Evolutionary conservation across 2,113 vertebrate genomes (phyloP).

Genomic region (Mesitornis unicolor): DNA sequence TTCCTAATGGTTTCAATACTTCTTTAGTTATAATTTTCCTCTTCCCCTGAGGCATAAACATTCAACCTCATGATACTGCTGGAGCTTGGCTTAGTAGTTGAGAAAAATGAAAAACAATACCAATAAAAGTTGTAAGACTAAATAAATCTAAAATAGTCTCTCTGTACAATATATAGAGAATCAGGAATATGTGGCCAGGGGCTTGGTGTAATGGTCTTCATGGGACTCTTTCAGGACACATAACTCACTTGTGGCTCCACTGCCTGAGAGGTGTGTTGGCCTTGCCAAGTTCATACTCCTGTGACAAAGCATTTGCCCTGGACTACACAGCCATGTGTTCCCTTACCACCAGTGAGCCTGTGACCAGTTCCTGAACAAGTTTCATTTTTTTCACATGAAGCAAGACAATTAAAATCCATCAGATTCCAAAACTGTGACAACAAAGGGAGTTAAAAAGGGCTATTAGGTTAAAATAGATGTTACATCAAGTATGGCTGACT

Average conservation of each 20-base stretch:
- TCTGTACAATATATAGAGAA: neutral
- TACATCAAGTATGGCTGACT: neutral
- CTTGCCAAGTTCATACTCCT: neutral
- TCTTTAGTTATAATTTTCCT: slow-evolving; percentile 38
- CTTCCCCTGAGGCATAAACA: slow-evolving; percentile 54
- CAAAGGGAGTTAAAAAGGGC: neutral
- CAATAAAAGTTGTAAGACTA: slow-evolving; percentile 39
- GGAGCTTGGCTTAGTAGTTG: slow-evolving; percentile 4
- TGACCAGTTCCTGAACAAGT: neutral
- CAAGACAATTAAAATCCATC: neutral
- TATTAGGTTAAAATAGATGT: neutral
- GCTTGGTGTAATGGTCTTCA: neutral
- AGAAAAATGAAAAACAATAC: slow-evolving; percentile 43
- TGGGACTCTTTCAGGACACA: neutral
- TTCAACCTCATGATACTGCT: slow-evolving; percentile 2
- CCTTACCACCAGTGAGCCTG: neutral
- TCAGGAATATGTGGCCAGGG: neutral
- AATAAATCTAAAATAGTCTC: neutral
- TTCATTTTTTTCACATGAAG: neutral
- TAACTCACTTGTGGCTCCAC: neutral
- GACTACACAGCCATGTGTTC: neutral
- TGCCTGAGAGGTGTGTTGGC: neutral
- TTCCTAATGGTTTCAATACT: slow-evolving; percentile 42
- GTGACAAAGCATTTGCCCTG: neutral
- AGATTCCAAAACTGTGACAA: neutral